phyloP scores from a whole-genome alignment of 2,888 invertebrate genomes.

The Ecliptopera silaceata region DNA sequence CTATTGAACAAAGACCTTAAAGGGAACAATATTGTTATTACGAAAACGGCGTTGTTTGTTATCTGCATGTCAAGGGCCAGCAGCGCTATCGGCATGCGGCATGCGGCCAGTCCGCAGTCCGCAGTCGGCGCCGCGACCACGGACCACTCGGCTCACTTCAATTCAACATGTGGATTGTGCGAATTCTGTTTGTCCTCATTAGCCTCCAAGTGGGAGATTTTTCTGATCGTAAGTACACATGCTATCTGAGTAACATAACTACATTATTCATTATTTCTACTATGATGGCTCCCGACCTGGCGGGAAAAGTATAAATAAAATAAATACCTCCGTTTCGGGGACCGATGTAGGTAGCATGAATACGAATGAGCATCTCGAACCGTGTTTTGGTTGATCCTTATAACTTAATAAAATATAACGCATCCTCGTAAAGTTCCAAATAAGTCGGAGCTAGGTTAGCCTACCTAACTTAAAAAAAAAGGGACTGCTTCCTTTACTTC shows the following conservation, averaged over 20 bases:
- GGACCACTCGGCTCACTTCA: not conserved
- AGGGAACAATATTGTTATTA: conserved; percentile 16
- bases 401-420: too few species aligned
- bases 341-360: too few species aligned
- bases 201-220: conserved; percentile 45
- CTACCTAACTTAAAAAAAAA: too few species aligned
- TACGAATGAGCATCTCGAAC: too few species aligned
- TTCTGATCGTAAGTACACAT: conserved; percentile 55
- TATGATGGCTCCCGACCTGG: too few species aligned
- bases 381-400: too few species aligned
- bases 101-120: not conserved
- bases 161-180: conserved; percentile 5
- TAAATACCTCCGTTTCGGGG: too few species aligned
- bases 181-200: conserved; percentile 39
- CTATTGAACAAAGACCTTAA: conserved; percentile 10
- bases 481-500: not conserved
- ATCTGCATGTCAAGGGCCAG: conserved; percentile 27
- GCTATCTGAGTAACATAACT: too few species aligned
- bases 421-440: too few species aligned
- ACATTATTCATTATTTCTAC: too few species aligned
- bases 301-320: too few species aligned
- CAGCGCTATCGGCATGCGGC: conserved; percentile 7
- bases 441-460: too few species aligned
- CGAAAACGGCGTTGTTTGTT: conserved; percentile 22
- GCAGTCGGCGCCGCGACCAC: not conserved